Evolutionary conservation across 2,797 vertebrate species (phyloP), one percentile per base, ranked within the genome.

Genomic region (Malacoctenus gilli): DNA sequence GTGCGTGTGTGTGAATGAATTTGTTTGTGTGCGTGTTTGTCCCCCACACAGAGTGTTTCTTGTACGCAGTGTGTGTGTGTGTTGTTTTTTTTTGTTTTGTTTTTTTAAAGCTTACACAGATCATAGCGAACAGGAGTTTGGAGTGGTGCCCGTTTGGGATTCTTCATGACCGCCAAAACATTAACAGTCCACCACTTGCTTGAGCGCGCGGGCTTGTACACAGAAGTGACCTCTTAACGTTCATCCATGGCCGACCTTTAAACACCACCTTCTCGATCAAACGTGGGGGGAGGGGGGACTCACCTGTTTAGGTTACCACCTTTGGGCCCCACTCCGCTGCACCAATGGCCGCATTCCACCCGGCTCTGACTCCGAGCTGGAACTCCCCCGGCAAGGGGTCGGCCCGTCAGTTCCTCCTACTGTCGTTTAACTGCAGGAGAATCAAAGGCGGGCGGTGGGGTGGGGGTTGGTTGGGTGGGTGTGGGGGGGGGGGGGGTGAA

Each of bases 211-310:
- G 58, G 70, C 75, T 77, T 65, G 62, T 73, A 57, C 66, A 68
- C 78, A 77, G 56, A 86, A 71, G 75, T 83, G 78, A 87, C 80
- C 80, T 87, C 82, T 72, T 63, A 47, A 55, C 16, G 14, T 66
- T 75, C 56, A 22, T 35, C 61, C 50, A 51, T 48, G 59, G 73
- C 67, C 10, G 44, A 75, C 54, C 55, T 77, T 82, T 82, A 66
- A 82, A 70, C 38, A 43, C 58, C 42, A 47, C 57, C 7, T 0
- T 64, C 54, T 11, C 21, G 37, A 75, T 81, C 53, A 28, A 28
- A 28, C 6, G 5, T 6, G 25, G 25, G 4, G 25, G 25, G 25
- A 9, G 25, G 2, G 4, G 25, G 9, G 25, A n/a, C n/a, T n/a
- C n/a, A n/a, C n/a, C n/a, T n/a, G n/a, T n/a, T 28, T n/a, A 62